Base-by-base conservation (phyloP, 2,888 invertebrate genomes). In the Oxyscelio sp. region DNA sequence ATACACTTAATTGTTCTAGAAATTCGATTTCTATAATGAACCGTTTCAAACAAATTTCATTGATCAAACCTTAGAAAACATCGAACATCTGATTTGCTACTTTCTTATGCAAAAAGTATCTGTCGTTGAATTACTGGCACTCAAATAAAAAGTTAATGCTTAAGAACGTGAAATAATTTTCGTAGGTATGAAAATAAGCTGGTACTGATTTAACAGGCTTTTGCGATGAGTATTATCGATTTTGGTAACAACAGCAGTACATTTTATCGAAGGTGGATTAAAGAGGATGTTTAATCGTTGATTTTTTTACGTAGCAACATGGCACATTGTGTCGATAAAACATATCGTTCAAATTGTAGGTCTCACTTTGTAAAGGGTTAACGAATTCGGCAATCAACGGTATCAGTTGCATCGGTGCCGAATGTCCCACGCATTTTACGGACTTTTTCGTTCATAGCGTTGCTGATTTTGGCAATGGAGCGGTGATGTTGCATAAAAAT, bases 361-460 rank as follows among this genome's bases (percentile, higher is more conserved):
- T 63, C 58, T 85, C 83, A 78, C 68, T 79, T 74, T 86, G 83
- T 87, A 89, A 90, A 88, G 87, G 88, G 85, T 85, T 87, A 88
- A 87, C 88, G 89, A 90, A 90, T 91, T 91, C 87, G 87, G 82
- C 90, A 89, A 90, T 91, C 90, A 91, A 88, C 85, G 87, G 85
- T 90, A 91, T 92, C 91, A 88, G 90, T 91, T 89, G 88, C 89
- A 85, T 80, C 81, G 79, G 75, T 40, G 68, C 68, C 52, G 63
- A 63, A 70, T 73, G 73, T 85, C 65, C 75, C 65, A 54, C 73
- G 75, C 68, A 68, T 85, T 88, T 85, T 73, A 85, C 71, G 52
- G 27, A 70, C 38, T 85, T 82, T 85, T 81, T 59, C 56, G 54
- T 71, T 34, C 43, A 81, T 78, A 85, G 82, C 80, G 74, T 54